Conservation (phyloP, 2,113 vertebrate species). For the Sceloporus undulatus region DNA sequence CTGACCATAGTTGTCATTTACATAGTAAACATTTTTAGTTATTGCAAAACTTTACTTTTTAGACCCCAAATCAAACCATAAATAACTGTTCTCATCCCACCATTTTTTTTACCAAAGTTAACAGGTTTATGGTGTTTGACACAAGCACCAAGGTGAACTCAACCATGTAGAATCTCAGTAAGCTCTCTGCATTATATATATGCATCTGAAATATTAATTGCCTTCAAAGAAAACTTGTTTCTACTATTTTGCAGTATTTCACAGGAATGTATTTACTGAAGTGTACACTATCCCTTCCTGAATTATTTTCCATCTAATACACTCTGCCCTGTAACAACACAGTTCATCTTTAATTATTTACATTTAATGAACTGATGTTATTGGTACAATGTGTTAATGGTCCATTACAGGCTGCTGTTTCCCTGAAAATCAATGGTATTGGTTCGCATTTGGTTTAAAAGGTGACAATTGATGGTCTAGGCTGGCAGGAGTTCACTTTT, state of each 20-base stretch:
- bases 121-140: neutral
- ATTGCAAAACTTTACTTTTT: neutral
- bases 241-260: neutral
- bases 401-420: neutral
- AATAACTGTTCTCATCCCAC: neutral
- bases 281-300: neutral
- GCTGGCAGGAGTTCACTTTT: neutral
- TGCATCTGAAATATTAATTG: neutral
- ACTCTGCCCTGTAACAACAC: constrained; percentile 1
- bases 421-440: neutral
- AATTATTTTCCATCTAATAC: neutral
- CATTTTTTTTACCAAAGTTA: neutral
- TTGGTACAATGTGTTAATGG: neutral
- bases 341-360: constrained; percentile 13
- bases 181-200: neutral
- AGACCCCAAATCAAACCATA: neutral
- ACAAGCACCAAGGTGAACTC: neutral
- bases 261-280: neutral
- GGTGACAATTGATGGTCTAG: neutral
- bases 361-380: neutral
- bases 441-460: neutral
- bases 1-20: neutral
- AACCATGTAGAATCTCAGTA: neutral
- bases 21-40: neutral
- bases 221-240: constrained; percentile 1